Conservation (phyloP, 2,113 vertebrate species). For the Piaya cayana region DNA sequence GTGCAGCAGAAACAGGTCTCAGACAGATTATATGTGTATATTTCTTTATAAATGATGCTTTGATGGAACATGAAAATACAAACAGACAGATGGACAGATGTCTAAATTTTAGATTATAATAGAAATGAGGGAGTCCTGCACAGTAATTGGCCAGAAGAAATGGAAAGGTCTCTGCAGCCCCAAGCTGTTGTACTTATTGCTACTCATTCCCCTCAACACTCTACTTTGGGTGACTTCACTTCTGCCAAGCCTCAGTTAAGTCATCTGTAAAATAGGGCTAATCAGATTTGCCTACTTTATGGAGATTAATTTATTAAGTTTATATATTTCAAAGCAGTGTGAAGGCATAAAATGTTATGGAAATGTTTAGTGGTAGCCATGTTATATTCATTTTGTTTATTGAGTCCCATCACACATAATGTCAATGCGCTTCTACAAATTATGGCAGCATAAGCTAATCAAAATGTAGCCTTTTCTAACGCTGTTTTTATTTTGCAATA, state of each 20-base stretch:
- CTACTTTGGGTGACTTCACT: not conserved
- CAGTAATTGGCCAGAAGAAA: not conserved
- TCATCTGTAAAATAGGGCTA: conserved; percentile 47
- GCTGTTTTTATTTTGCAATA: conserved; percentile 13
- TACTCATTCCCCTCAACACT: not conserved
- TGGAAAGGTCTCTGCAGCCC: not conserved
- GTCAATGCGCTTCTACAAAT: conserved; percentile 35
- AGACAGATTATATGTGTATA: not conserved
- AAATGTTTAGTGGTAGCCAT: conserved; percentile 29
- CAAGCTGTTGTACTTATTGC: not conserved
- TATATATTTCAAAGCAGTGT: not conserved
- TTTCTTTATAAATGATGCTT: not conserved
- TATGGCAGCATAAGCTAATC: conserved; percentile 25
- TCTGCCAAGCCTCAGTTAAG: conserved; percentile 24
- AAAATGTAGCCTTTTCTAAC: conserved; percentile 10
- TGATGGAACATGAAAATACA: not conserved
- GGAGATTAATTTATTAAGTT: conserved; percentile 50
- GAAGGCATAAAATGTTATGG: conserved; percentile 25
- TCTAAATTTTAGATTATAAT: not conserved
- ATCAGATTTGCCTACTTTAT: conserved; percentile 42
- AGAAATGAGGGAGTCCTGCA: not conserved
- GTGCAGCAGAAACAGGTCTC: not conserved
- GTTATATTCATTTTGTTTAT: conserved; percentile 53
- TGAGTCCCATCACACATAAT: conserved; percentile 51
- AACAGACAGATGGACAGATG: not conserved